Conservation (phyloP, 2,797 vertebrate genomes). For the Mormyrops boulengeri region DNA sequence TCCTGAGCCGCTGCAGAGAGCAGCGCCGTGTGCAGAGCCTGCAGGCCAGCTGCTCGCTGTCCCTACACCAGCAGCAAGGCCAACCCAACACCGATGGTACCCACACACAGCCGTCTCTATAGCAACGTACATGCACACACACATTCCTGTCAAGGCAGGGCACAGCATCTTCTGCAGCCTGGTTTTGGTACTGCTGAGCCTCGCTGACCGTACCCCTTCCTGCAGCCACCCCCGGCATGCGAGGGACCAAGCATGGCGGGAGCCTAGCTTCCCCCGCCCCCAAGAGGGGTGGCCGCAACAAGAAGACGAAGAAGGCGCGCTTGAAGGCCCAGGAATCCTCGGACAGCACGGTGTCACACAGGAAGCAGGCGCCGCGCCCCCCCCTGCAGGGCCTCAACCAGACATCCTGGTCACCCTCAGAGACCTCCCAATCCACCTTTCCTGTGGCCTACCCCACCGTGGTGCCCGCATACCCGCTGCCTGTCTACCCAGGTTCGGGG, state of each 20-base stretch:
- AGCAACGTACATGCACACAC: not conserved
- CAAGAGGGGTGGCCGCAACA: constrained; percentile 72
- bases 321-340: constrained; percentile 78
- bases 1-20: constrained; percentile 76
- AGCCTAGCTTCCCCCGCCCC: constrained; percentile 56
- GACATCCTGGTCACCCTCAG: constrained; percentile 82
- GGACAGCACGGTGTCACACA: constrained; percentile 71
- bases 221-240: constrained; percentile 45
- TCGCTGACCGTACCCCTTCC: not conserved
- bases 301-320: constrained; percentile 77
- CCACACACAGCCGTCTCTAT: constrained; percentile 30
- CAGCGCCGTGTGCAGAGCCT: constrained; percentile 61
- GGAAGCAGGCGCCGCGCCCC: constrained; percentile 58
- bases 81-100: constrained; percentile 45
- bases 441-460: constrained; percentile 70
- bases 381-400: constrained; percentile 75
- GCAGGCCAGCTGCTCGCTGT: constrained; percentile 70
- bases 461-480: constrained; percentile 72
- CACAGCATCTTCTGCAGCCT: not conserved
- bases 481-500: constrained; percentile 61
- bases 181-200: not conserved
- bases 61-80: constrained; percentile 55
- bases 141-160: not conserved
- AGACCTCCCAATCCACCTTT: constrained; percentile 75
- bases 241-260: constrained; percentile 52